Base-by-base conservation (phyloP, 1,140 invertebrate species). In the Zaprionus capensis region DNA sequence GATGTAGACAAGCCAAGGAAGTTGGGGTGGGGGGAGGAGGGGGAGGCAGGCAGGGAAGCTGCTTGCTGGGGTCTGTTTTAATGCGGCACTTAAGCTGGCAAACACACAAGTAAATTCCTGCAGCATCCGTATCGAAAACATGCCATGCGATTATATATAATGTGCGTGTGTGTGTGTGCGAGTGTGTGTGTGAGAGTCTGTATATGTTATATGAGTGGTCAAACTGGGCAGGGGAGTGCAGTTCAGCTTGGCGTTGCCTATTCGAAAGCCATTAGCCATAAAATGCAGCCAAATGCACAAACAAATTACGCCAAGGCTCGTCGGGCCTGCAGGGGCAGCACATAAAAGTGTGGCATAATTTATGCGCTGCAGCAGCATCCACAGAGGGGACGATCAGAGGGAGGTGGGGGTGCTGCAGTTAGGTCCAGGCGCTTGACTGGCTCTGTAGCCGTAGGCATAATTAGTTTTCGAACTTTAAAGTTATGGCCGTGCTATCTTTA, bases 401-500 rank as follows among this genome's bases (percentile, higher is more conserved):
- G 36, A 38, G 36, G 15, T 1, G 38, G 14, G 38, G 15, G 12
- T 41, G 44, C 46, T 51, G 46, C 46, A 51, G 46, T 24, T 51
- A 51, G 20, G 46, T 22, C 20, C 46, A 22, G 46, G 46, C 2
- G 38, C 38, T n/a, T 6, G 15, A 5, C 5, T 5, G 2, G 38
- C 51, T 17, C 24, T 24, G 22, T 55, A 71, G 83, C 80, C 83
- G 66, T 87, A 82, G 83, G 81, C 85, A 91, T 90, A 90, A 90
- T 90, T 90, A 90, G 85, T 90, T 90, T 90, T 90, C 86, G 85
- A 90, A 90, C 86, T 90, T 90, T 90, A 82, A 90, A 90, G 85
- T 90, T 88, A 88, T 88, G 84, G 70, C 72, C 58, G 49, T 82
- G 85, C 85, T 88, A 88, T 88, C 84, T 88, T 88, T 88, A 88